Percentiles rank a stretch among this genome's conserved stretches.
Conservation (phyloP, 2,888 invertebrate species). For the Barypeithes pellucidus region DNA sequence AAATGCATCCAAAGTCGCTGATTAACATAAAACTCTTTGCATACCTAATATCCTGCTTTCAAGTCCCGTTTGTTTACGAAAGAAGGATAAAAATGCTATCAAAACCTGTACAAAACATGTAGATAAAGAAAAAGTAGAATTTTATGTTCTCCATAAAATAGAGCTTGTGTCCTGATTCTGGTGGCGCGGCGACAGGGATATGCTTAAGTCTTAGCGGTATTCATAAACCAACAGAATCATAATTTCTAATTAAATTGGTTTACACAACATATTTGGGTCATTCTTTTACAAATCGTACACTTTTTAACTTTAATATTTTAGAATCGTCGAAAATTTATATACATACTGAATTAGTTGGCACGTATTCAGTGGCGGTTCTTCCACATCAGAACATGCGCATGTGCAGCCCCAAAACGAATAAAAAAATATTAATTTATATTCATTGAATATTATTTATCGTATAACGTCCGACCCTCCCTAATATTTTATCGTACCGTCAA, state of each 20-base stretch:
- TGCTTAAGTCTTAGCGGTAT: constrained; percentile 32
- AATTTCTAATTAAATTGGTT: constrained; percentile 59
- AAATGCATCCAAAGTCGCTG: constrained; percentile 45
- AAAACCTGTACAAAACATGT: constrained; percentile 50
- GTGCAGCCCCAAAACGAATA: too few relatives aligned
- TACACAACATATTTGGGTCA: constrained; percentile 16
- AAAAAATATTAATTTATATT: too few relatives aligned
- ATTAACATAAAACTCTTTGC: constrained; percentile 54
- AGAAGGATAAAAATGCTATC: constrained; percentile 54
- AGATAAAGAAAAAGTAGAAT: constrained; percentile 53
- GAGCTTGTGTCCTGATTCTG: constrained; percentile 40
- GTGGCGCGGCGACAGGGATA: constrained; percentile 38
- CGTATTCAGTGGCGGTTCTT: too few relatives aligned
- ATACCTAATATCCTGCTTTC: constrained; percentile 52
- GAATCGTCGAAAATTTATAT: too few relatives aligned
- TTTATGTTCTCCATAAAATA: constrained; percentile 48
- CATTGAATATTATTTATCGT: too few relatives aligned
- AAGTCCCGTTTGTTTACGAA: constrained; percentile 53
- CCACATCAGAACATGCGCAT: too few relatives aligned
- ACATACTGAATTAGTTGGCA: too few relatives aligned
- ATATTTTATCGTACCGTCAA: too few relatives aligned
- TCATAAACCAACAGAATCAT: constrained; percentile 59
- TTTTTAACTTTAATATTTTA: too few relatives aligned
- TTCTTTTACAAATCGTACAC: too few relatives aligned
- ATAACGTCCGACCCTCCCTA: too few relatives aligned